These are phyloP conservation scores for Bembecia ichneumoniformis DNA, from an alignment of 2,888 invertebrate genomes.

Conservation along the genomic window DNA sequence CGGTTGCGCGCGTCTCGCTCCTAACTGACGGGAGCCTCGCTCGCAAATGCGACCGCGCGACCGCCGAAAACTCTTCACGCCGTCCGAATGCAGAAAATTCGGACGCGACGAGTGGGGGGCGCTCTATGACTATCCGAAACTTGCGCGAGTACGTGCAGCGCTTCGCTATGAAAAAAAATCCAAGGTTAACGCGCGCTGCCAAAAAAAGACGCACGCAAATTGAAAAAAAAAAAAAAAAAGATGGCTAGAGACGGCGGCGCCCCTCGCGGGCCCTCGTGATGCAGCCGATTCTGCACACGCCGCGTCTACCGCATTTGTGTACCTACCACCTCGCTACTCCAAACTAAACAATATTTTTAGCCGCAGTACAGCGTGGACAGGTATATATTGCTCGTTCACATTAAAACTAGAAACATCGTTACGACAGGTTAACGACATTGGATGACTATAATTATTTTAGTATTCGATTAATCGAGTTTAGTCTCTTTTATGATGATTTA, in stretches of 20 bases:
- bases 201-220: conserved; percentile 72
- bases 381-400: not conserved
- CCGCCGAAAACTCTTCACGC: conserved; percentile 68
- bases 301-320: conserved; percentile 27
- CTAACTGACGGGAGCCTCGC: conserved; percentile 59
- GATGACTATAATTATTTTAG: not conserved
- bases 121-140: conserved; percentile 69
- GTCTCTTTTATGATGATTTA: no score
- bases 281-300: conserved; percentile 53
- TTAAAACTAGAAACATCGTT: not conserved
- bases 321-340: conserved; percentile 17
- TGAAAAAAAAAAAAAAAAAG: conserved; percentile 66
- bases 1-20: conserved; percentile 48
- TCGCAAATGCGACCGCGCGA: conserved; percentile 69
- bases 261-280: conserved; percentile 52
- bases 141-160: conserved; percentile 69
- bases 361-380: not conserved
- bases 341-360: conserved; percentile 1
- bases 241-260: conserved; percentile 59
- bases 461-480: no score
- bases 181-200: conserved; percentile 72
- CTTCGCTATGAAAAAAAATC: conserved; percentile 66
- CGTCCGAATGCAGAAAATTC: conserved; percentile 70
- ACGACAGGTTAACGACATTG: not conserved
- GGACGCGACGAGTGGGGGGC: conserved; percentile 68